Conservation (phyloP, 2,888 invertebrate genomes). For the Andrena hattorfiana region DNA sequence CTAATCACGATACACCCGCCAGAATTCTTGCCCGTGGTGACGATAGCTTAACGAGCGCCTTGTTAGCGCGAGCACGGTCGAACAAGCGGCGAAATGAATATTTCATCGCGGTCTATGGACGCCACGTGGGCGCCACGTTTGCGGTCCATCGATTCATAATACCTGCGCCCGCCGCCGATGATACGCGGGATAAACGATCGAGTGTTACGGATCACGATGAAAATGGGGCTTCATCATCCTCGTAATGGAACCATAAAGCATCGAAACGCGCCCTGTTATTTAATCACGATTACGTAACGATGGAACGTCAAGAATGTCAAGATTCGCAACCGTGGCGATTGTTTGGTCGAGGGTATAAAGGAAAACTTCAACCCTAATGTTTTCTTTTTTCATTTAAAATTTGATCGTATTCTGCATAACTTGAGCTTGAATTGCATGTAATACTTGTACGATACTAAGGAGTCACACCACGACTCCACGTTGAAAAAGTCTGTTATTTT, state of each 20-base stretch:
- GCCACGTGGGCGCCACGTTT: constrained; percentile 67
- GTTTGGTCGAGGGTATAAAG: neutral
- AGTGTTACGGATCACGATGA: constrained; percentile 24
- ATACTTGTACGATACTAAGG: no score
- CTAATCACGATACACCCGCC: constrained; percentile 59
- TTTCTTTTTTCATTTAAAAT: no score
- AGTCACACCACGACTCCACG: no score
- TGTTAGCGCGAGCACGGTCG: constrained; percentile 67
- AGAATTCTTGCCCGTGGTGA: constrained; percentile 54
- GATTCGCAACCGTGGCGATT: neutral
- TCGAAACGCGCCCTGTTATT: neutral
- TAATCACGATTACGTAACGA: neutral
- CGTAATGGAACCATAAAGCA: neutral
- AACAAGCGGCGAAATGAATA: constrained; percentile 70
- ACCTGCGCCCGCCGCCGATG: constrained; percentile 47
- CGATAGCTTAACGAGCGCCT: constrained; percentile 70
- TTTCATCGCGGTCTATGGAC: constrained; percentile 62
- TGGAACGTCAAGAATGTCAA: neutral
- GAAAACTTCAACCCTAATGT: neutral
- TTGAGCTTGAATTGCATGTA: no score
- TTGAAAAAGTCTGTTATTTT: no score
- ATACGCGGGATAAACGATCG: constrained; percentile 32
- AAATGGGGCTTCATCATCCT: neutral
- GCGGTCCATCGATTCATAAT: constrained; percentile 54
- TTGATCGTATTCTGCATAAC: no score